Conservation (phyloP, 2,888 invertebrate species). For the Tetragnatha montana region DNA sequence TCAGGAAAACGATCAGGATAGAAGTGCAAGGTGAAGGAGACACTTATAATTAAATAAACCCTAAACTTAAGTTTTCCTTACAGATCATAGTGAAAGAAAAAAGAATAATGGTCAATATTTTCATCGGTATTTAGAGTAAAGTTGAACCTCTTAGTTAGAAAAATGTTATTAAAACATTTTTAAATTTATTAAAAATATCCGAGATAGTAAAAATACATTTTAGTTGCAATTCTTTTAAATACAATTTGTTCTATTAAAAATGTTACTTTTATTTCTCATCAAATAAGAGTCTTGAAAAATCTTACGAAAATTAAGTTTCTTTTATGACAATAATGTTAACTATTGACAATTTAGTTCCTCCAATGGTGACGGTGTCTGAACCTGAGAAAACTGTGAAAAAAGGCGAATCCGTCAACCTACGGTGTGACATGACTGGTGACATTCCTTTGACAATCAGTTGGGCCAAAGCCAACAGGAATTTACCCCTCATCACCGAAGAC, state of each 20-base stretch:
- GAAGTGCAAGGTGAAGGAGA: constrained; percentile 64
- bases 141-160: too few species aligned
- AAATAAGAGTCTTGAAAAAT: not conserved
- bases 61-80: not conserved
- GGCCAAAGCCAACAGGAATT: constrained; percentile 70
- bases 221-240: not conserved
- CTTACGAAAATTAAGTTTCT: not conserved
- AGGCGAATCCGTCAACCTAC: constrained; percentile 65
- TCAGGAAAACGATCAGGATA: constrained; percentile 62
- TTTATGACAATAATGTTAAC: not conserved
- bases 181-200: not conserved
- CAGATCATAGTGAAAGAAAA: too few species aligned
- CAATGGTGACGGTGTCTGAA: constrained; percentile 39
- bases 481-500: constrained; percentile 62
- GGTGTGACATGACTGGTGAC: constrained; percentile 72
- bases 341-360: constrained; percentile 47
- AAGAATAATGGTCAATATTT: too few species aligned
- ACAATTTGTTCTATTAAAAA: not conserved
- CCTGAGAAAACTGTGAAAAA: constrained; percentile 59
- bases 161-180: not conserved
- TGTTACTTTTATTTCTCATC: too few species aligned
- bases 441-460: constrained; percentile 72
- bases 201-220: not conserved
- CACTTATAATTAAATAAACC: not conserved
- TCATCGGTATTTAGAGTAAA: too few species aligned